Evolutionary conservation across 2,888 invertebrate species (phyloP).

Genomic region (Caenorhabditis sinica): DNA sequence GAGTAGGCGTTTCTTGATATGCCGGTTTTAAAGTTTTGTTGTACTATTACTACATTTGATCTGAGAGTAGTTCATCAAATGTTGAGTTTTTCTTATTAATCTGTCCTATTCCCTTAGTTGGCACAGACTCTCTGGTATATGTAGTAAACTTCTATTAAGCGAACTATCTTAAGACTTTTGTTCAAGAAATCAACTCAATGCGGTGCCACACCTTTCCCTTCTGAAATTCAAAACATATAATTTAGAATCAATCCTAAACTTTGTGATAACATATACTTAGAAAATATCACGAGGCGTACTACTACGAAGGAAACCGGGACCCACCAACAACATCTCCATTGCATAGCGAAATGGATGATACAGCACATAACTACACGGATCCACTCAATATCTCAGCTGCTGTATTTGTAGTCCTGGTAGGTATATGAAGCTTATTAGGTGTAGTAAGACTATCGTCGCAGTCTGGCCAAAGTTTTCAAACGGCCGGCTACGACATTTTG

Average conservation of each 20-base stretch:
- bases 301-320: too few species aligned
- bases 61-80: background rate
- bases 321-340: background rate
- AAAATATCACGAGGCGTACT: background rate
- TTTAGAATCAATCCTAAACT: background rate
- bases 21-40: background rate
- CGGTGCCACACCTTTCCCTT: background rate
- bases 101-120: too few species aligned
- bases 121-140: too few species aligned
- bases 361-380: slow-evolving; percentile 20
- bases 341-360: background rate
- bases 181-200: slow-evolving; percentile 14
- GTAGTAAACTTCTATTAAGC: too few species aligned
- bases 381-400: slow-evolving; percentile 12
- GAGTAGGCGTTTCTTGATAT: background rate
- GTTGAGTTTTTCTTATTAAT: background rate
- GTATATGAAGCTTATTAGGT: background rate
- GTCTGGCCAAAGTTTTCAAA: too few species aligned
- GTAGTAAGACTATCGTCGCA: too few species aligned
- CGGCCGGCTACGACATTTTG: too few species aligned
- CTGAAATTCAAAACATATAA: background rate
- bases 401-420: slow-evolving; percentile 21
- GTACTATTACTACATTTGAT: background rate
- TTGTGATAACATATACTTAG: background rate
- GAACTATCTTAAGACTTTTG: background rate